Conservation (phyloP, 2,888 invertebrate genomes). For the Piscicola geometra region DNA sequence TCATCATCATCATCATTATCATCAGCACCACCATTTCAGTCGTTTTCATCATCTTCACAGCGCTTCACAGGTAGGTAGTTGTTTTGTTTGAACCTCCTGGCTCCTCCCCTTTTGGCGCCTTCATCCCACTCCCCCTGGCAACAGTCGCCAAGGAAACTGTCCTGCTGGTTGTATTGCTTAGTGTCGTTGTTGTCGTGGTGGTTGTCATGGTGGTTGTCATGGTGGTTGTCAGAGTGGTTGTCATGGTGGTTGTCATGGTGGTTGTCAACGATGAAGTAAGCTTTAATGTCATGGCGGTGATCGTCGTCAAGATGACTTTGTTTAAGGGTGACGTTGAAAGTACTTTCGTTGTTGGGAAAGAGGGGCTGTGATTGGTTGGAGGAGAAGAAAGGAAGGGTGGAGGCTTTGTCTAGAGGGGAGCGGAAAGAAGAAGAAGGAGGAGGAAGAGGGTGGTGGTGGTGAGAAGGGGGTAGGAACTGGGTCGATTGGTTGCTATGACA, state of each 20-base stretch:
- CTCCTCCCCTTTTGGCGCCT: not conserved
- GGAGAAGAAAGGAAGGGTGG: not conserved
- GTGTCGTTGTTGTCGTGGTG: not conserved
- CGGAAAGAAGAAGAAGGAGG: too few relatives aligned
- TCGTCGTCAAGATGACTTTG: not conserved
- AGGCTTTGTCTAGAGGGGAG: not conserved
- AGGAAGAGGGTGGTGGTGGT: not conserved
- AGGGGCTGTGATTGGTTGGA: not conserved
- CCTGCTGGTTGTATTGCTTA: not conserved
- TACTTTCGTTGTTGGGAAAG: not conserved
- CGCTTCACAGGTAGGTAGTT: not conserved
- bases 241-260: not conserved
- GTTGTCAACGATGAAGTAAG: too few relatives aligned
- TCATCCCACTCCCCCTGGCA: not conserved
- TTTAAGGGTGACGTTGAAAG: not conserved
- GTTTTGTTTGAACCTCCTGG: not conserved
- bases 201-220: not conserved
- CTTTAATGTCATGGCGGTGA: not conserved
- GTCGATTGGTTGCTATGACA: not conserved
- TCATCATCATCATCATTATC: too few relatives aligned
- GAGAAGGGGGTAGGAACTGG: not conserved
- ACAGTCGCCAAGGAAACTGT: slow-evolving; percentile 2
- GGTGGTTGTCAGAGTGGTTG: too few relatives aligned
- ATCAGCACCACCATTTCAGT: too few relatives aligned
- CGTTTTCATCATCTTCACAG: slow-evolving; percentile 4